phyloP scores from a whole-genome alignment of 2,113 vertebrate species.

The Paralichthys olivaceus region DNA sequence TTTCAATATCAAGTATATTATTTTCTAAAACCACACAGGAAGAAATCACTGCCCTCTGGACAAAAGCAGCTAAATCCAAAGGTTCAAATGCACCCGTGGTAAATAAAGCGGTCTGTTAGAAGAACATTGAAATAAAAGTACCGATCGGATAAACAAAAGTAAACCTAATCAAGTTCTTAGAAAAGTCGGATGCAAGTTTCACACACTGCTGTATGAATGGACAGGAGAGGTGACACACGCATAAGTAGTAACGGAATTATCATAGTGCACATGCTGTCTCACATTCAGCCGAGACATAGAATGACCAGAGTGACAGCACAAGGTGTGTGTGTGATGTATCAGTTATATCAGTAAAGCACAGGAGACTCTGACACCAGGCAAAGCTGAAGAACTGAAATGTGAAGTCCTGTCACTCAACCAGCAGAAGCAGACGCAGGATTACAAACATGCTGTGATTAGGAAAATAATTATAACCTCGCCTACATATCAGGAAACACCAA shows the following conservation, averaged over 20 bases:
- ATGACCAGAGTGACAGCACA: conserved; percentile 23
- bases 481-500: conserved; percentile 19
- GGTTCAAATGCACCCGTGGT: conserved; percentile 18
- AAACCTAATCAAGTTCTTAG: conserved; percentile 27
- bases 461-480: conserved; percentile 34
- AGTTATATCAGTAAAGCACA: conserved; percentile 14
- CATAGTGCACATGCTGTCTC: conserved; percentile 44
- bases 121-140: conserved; percentile 48
- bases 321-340: neutral
- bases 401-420: conserved; percentile 35
- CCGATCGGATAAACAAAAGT: conserved; percentile 24
- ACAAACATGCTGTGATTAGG: conserved; percentile 30
- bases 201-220: conserved; percentile 27
- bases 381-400: conserved; percentile 55
- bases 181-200: conserved; percentile 36
- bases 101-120: conserved; percentile 17
- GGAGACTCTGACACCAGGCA: neutral
- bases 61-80: conserved; percentile 20
- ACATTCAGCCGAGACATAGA: conserved; percentile 54
- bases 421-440: conserved; percentile 33
- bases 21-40: neutral
- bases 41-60: conserved; percentile 14
- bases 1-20: conserved; percentile 22
- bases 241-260: conserved; percentile 19
- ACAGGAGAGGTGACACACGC: conserved; percentile 24